phyloP scores from a whole-genome alignment of 1,140 invertebrate genomes.

The Pantala flavescens region DNA sequence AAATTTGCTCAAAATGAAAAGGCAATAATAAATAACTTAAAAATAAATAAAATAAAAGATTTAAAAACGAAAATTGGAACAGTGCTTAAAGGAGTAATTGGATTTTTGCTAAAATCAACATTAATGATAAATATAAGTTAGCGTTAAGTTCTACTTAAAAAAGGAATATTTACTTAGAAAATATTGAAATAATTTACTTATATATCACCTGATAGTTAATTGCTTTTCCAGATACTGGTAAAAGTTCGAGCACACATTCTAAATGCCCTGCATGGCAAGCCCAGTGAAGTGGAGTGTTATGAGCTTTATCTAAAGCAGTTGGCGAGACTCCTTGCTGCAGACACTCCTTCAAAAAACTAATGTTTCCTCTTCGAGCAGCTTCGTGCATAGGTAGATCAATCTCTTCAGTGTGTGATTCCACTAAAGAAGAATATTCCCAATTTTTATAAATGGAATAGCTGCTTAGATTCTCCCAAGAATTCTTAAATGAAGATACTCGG shows the following conservation, averaged over 20 bases:
- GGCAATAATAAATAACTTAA: constrained; percentile 15
- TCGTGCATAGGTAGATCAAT: constrained; percentile 57
- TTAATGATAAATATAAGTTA: no score
- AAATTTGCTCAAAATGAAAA: neutral
- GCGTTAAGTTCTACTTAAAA: no score
- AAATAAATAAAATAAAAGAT: constrained; percentile 12
- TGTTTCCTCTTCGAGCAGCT: constrained; percentile 57
- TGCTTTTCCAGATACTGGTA: constrained; percentile 35
- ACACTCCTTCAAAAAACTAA: constrained; percentile 51
- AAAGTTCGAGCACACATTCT: constrained; percentile 42
- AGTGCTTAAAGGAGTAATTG: no score
- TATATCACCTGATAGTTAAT: constrained; percentile 38
- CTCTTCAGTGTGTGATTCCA: constrained; percentile 49
- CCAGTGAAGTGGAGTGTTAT: constrained; percentile 60
- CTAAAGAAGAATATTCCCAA: constrained; percentile 32
- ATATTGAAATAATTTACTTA: no score
- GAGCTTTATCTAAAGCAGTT: constrained; percentile 56
- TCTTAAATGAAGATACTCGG: neutral
- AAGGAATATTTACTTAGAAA: no score
- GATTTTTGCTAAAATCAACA: no score
- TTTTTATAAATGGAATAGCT: neutral
- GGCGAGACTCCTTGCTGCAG: constrained; percentile 53
- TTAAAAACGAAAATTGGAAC: no score
- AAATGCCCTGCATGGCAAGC: constrained; percentile 47
- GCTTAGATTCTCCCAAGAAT: no score